phyloP scores from a whole-genome alignment of 2,113 vertebrate genomes.

The Limnothrissa miodon region DNA sequence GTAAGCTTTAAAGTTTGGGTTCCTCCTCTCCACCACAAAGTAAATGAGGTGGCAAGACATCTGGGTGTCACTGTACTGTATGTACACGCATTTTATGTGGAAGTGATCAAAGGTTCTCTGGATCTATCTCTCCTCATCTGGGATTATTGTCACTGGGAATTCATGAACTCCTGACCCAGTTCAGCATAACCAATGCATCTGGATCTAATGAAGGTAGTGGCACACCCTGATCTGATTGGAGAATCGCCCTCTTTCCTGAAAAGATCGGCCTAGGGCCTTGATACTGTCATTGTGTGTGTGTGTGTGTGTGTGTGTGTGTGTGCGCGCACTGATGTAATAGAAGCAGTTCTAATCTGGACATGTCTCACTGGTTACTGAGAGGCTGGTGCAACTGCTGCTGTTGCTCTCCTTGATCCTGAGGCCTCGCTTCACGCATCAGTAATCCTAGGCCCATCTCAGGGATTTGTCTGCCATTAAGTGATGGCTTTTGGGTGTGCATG shows the following conservation, averaged over 20 bases:
- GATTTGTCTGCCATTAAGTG: conserved; percentile 94
- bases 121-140: not conserved
- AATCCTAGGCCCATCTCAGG: conserved; percentile 83
- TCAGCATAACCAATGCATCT: not conserved
- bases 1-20: too few relatives aligned
- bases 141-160: not conserved
- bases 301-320: conserved; percentile 27
- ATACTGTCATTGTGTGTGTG: not conserved
- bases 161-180: not conserved
- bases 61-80: too few relatives aligned
- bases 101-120: not conserved
- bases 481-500: conserved; percentile 72
- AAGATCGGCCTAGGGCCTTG: not conserved
- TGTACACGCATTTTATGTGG: not conserved
- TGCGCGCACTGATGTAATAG: conserved; percentile 34
- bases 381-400: not conserved
- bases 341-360: conserved; percentile 42
- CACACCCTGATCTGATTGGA: not conserved
- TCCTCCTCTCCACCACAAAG: too few relatives aligned
- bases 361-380: conserved; percentile 10
- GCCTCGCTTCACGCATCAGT: conserved; percentile 63
- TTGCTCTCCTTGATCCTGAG: conserved; percentile 49
- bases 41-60: too few relatives aligned
- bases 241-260: conserved; percentile 26
- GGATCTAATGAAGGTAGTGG: conserved; percentile 26